Percentiles rank a stretch among this genome's conserved stretches.
Evolutionary conservation across 2,888 invertebrate species (phyloP).

Genomic region (Brachycybe producta): DNA sequence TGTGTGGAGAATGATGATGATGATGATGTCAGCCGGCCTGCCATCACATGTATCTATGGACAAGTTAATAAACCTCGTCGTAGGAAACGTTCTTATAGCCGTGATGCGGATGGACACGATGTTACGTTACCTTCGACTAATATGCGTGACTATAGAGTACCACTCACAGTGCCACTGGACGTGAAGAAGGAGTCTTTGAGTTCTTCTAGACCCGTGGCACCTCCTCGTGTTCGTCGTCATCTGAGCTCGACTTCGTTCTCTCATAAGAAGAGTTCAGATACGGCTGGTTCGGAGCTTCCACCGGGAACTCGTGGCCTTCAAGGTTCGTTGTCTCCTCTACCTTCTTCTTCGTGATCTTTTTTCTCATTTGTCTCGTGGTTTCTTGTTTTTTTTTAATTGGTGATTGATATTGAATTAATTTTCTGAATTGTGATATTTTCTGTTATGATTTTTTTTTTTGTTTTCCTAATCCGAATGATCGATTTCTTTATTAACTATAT

Average conservation of each 20-base stretch:
- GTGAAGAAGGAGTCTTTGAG: not conserved
- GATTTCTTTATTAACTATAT: too few species aligned
- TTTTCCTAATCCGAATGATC: too few species aligned
- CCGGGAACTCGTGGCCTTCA: not conserved
- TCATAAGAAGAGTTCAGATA: not conserved
- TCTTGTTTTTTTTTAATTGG: too few species aligned
- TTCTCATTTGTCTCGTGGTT: too few species aligned
- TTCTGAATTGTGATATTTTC: too few species aligned
- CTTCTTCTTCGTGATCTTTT: too few species aligned
- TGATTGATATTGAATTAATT: too few species aligned
- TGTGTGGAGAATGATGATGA: not conserved
- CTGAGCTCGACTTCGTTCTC: not conserved
- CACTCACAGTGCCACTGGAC: not conserved
- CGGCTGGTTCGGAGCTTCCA: not conserved
- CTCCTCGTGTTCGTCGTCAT: constrained; percentile 8
- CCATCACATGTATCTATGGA: not conserved
- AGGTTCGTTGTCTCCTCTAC: too few species aligned
- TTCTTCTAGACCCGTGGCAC: constrained; percentile 9
- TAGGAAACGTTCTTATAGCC: not conserved
- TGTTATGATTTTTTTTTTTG: too few species aligned
- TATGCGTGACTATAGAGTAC: constrained; percentile 2
- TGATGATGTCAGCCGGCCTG: not conserved
- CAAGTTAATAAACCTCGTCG: constrained; percentile 3
- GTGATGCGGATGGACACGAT: not conserved
- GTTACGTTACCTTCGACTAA: not conserved